Conservation (phyloP, 2,888 invertebrate species). For the Cistogaster globosa region DNA sequence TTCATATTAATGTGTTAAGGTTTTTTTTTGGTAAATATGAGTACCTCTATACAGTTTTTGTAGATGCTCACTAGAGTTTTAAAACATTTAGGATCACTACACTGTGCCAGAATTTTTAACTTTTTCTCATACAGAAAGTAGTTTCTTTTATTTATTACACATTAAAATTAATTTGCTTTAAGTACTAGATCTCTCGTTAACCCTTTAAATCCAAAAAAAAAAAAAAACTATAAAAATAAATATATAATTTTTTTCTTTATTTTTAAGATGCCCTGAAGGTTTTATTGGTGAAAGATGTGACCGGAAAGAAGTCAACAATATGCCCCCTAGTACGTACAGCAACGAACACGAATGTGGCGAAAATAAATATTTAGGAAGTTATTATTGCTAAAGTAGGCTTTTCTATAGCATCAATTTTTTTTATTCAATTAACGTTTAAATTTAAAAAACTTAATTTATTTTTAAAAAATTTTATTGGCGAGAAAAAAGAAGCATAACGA, state of each 20-base stretch:
- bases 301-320: slow-evolving; percentile 79
- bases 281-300: slow-evolving; percentile 82
- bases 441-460: not conserved
- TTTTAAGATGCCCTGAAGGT: slow-evolving; percentile 82
- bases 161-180: no score
- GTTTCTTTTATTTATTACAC: no score
- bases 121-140: no score
- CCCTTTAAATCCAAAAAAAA: no score
- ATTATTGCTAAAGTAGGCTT: slow-evolving; percentile 83
- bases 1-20: no score
- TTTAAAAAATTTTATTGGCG: not conserved
- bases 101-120: no score
- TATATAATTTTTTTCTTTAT: not conserved
- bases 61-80: no score
- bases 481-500: slow-evolving; percentile 15
- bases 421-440: slow-evolving; percentile 37
- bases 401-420: slow-evolving; percentile 82
- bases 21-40: no score
- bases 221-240: not conserved
- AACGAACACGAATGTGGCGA: slow-evolving; percentile 82
- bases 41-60: no score
- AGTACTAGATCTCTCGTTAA: no score
- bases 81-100: no score
- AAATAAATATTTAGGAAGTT: slow-evolving; percentile 82
- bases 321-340: slow-evolving; percentile 83